A percentile compares a stretch with the other conserved stretches of the same genome.
These are phyloP conservation scores for Atherinomorus stipes DNA, from an alignment of 2,113 vertebrate species.

Conservation along the genomic window DNA sequence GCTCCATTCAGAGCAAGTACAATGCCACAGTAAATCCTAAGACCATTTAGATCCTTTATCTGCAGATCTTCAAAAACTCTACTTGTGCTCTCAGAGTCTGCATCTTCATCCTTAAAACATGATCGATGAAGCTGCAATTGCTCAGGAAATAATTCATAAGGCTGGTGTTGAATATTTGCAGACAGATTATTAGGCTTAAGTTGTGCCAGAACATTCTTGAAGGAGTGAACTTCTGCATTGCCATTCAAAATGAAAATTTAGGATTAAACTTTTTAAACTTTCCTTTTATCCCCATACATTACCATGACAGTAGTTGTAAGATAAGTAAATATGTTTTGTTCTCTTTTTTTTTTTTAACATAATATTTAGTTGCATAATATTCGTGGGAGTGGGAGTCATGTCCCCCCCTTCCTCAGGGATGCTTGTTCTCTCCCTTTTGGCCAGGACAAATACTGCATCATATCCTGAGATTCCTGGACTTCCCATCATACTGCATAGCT, in stretches of 20 bases:
- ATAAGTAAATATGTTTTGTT: fast-evolving
- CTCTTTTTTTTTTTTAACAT: not conserved
- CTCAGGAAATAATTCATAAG: not conserved
- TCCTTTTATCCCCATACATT: not conserved
- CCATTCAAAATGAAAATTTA: conserved; percentile 35
- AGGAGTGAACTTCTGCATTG: not conserved
- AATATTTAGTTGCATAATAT: too few species aligned
- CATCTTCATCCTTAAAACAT: conserved; percentile 9
- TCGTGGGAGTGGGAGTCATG: too few species aligned
- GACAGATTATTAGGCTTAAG: conserved; percentile 3
- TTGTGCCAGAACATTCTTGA: conserved; percentile 8
- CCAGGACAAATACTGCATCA: conserved; percentile 54
- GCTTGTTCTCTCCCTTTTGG: conserved; percentile 32
- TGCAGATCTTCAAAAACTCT: conserved; percentile 29
- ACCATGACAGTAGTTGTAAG: conserved; percentile 11
- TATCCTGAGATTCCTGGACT: conserved; percentile 66
- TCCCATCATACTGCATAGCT: conserved; percentile 42
- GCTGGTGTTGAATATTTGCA: conserved; percentile 7
- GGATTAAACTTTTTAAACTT: conserved; percentile 2
- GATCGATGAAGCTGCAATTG: not conserved
- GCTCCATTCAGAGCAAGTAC: not conserved
- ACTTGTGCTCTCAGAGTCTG: conserved; percentile 30
- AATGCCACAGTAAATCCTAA: conserved; percentile 22
- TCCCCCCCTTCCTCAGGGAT: conserved; percentile 1
- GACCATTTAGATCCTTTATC: conserved; percentile 34